A percentile compares a stretch with the other conserved stretches of the same genome.
These are phyloP conservation scores for Eilema depressum DNA, from an alignment of 2,888 invertebrate genomes.

Conservation along the genomic window DNA sequence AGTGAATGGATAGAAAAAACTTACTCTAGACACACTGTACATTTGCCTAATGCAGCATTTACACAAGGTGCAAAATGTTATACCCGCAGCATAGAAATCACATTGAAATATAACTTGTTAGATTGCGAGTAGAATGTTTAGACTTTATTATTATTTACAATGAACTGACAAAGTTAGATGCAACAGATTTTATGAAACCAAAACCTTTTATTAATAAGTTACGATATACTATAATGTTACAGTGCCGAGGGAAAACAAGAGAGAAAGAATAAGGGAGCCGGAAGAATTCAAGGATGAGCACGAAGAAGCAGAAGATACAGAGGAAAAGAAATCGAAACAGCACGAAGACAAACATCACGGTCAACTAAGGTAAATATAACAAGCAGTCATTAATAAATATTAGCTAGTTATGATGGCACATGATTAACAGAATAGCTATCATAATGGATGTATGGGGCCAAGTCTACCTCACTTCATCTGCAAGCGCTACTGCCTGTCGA, in stretches of 20 bases:
- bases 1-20: neutral
- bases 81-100: no score
- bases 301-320: slow-evolving; percentile 46
- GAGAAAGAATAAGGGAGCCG: slow-evolving; percentile 47
- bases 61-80: no score
- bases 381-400: neutral
- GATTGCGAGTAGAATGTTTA: neutral
- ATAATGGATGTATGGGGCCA: no score
- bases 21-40: neutral
- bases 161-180: neutral
- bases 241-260: slow-evolving; percentile 54
- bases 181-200: neutral
- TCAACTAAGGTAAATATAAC: slow-evolving; percentile 68
- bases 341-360: slow-evolving; percentile 61
- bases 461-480: no score
- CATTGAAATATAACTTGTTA: neutral
- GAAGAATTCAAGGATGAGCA: slow-evolving; percentile 50
- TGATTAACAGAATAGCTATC: no score
- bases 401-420: neutral
- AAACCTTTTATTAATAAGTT: slow-evolving; percentile 4
- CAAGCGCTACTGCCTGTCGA: no score
- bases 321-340: slow-evolving; percentile 45
- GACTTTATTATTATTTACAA: neutral
- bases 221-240: slow-evolving; percentile 32
- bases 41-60: neutral